phyloP scores from a whole-genome alignment of 2,113 vertebrate species.

The Globicephala melas region DNA sequence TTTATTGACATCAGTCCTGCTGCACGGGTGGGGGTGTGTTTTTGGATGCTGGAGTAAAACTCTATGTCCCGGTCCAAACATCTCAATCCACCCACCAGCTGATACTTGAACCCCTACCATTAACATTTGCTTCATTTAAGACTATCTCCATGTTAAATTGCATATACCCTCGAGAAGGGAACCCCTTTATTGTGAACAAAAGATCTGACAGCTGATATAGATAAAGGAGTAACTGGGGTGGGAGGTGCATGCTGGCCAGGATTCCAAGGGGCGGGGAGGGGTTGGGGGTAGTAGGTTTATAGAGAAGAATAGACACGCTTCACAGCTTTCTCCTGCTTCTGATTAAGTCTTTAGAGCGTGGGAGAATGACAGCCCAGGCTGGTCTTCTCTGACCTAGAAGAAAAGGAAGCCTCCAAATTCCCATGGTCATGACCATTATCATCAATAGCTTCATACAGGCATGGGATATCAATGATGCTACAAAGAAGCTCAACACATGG shows the following conservation, averaged over 20 bases:
- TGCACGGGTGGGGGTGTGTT: background rate
- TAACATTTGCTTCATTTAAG: slow-evolving; percentile 15
- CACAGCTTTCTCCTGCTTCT: background rate
- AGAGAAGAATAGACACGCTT: background rate
- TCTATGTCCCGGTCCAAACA: background rate
- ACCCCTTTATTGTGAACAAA: background rate
- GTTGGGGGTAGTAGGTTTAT: background rate
- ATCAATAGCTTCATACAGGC: background rate
- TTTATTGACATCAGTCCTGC: background rate
- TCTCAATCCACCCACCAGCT: background rate
- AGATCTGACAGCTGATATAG: slow-evolving; percentile 20
- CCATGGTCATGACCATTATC: background rate
- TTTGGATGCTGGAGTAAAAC: background rate
- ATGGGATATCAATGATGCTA: background rate
- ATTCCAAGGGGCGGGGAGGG: background rate
- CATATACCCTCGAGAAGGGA: background rate
- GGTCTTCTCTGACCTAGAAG: background rate
- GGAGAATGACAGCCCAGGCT: background rate
- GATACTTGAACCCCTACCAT: slow-evolving; percentile 16
- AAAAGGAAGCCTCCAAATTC: background rate
- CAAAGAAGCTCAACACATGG: background rate
- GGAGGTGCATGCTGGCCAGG: background rate
- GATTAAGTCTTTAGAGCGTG: background rate
- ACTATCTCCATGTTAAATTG: background rate
- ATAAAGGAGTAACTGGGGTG: background rate